Conservation (phyloP, 2,888 invertebrate species). For the Coleophora flavipennella region DNA sequence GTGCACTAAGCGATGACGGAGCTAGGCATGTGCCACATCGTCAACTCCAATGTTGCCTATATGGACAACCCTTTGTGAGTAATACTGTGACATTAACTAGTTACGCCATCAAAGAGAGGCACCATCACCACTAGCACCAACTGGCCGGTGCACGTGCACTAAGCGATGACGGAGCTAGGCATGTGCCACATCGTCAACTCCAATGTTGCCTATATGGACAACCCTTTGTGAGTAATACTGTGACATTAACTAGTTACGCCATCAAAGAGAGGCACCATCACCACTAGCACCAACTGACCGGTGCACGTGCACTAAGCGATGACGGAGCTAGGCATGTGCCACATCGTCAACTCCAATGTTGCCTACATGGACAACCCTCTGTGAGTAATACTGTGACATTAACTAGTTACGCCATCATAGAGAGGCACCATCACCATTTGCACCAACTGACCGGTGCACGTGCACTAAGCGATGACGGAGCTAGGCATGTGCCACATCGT, state of each 20-base stretch:
- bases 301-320: constrained; percentile 67
- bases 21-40: constrained; percentile 79
- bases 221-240: constrained; percentile 69
- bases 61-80: constrained; percentile 70
- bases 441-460: constrained; percentile 44
- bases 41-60: constrained; percentile 77
- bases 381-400: too few species aligned
- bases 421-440: constrained; percentile 34
- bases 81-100: too few species aligned
- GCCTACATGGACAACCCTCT: constrained; percentile 69
- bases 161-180: constrained; percentile 78
- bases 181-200: constrained; percentile 81
- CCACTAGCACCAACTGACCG: constrained; percentile 41
- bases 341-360: constrained; percentile 78
- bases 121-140: constrained; percentile 36
- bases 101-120: too few species aligned
- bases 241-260: too few species aligned
- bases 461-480: constrained; percentile 75
- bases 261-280: constrained; percentile 31
- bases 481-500: constrained; percentile 80
- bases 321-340: constrained; percentile 81
- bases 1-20: constrained; percentile 75
- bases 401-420: too few species aligned
- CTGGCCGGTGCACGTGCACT: constrained; percentile 58
- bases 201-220: constrained; percentile 72